phyloP scores from a whole-genome alignment of 2,888 invertebrate genomes.

The Achlya flavicornis region DNA sequence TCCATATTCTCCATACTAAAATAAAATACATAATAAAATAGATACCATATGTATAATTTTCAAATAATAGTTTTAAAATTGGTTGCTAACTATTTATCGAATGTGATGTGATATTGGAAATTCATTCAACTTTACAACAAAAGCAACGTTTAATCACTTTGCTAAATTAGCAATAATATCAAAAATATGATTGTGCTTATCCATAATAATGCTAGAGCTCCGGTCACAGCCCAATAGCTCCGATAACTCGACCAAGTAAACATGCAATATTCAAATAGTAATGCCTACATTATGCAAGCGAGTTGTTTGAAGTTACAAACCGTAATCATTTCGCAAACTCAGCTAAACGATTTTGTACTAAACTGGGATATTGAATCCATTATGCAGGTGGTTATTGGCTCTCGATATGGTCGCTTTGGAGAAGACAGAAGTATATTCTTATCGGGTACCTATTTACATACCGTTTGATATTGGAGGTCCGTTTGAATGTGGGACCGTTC shows the following conservation, averaged over 20 bases:
- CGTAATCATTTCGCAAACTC: slow-evolving; percentile 12
- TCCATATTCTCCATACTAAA: too few relatives aligned
- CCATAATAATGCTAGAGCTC: background rate
- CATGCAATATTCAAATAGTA: slow-evolving; percentile 22
- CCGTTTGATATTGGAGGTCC: background rate
- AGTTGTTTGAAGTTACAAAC: slow-evolving; percentile 16
- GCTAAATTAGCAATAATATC: slow-evolving; percentile 9
- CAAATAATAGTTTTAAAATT: too few relatives aligned
- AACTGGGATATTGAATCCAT: background rate
- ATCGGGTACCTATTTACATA: background rate
- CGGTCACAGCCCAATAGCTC: background rate
- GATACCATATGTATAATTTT: too few relatives aligned
- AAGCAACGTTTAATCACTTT: background rate
- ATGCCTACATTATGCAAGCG: slow-evolving; percentile 16
- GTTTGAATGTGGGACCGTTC: background rate
- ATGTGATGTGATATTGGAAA: background rate
- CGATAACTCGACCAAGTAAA: slow-evolving; percentile 12
- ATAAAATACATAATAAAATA: too few relatives aligned
- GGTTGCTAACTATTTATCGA: too few relatives aligned
- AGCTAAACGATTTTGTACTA: background rate
- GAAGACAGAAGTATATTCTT: background rate
- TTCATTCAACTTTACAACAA: background rate
- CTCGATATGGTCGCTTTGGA: background rate
- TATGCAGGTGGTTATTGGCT: background rate
- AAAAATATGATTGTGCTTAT: slow-evolving; percentile 10